phyloP scores from a whole-genome alignment of 1,140 invertebrate species.

The Ostrea denselamellosa region DNA sequence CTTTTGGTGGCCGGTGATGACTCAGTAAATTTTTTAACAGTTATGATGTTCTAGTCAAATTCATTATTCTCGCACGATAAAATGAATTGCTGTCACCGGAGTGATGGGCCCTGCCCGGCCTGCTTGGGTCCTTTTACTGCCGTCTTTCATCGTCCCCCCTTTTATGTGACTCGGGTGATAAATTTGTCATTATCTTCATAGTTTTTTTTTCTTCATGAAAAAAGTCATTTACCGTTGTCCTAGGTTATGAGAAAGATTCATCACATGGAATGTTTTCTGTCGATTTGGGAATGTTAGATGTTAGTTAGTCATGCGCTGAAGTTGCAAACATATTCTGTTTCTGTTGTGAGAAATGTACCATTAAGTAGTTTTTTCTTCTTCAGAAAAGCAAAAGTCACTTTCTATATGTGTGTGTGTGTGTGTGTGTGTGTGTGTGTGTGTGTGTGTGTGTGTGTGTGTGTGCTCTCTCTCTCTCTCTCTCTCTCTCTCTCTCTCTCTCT shows the following conservation, averaged over 20 bases:
- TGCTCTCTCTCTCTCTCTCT: too few relatives aligned
- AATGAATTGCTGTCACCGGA: slow-evolving; percentile 1
- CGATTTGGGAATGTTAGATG: neutral
- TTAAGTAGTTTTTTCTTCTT: too few relatives aligned
- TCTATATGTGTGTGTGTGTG: too few relatives aligned
- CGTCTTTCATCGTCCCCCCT: neutral
- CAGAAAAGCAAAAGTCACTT: too few relatives aligned
- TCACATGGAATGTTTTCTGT: slow-evolving; percentile 33
- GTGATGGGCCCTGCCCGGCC: neutral
- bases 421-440: too few relatives aligned
- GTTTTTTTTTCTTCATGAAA: neutral
- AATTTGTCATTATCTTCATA: slow-evolving; percentile 22
- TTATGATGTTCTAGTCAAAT: slow-evolving; percentile 16
- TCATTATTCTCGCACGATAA: neutral
- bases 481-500: too few relatives aligned
- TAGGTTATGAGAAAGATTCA: neutral
- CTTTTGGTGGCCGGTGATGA: neutral
- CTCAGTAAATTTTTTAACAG: neutral
- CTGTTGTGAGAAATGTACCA: too few relatives aligned
- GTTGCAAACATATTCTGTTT: too few relatives aligned
- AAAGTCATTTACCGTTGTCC: neutral
- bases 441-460: too few relatives aligned
- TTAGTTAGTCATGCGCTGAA: too few relatives aligned
- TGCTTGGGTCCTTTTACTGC: neutral
- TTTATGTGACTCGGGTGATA: slow-evolving; percentile 26